Evolutionary conservation across 2,797 vertebrate species (phyloP), one percentile per base, ranked within the genome.

Genomic region (Varecia variegata): DNA sequence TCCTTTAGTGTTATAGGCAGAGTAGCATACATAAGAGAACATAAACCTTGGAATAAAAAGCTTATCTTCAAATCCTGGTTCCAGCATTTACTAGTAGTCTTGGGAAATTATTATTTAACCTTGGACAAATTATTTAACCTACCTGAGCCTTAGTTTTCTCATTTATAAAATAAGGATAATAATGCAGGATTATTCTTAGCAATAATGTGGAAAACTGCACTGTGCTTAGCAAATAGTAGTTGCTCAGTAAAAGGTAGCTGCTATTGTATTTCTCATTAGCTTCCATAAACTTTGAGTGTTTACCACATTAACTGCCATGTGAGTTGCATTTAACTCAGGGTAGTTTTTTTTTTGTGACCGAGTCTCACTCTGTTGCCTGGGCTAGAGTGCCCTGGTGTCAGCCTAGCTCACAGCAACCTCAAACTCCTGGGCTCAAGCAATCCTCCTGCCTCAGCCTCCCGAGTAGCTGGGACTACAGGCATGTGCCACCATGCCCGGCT

Each of bases 111-210:
- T n/a, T n/a, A n/a, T n/a, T n/a, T n/a, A n/a, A 52, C 47, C 68
- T 70, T 56, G 43, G 32, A 79, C 35, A 96, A 68, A 23, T 84
- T 84, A 94, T 79, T 96, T 94, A 96, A 82, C 20, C 7, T 77
- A 32, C 77, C n/a, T 60, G 15, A 85, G 68, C 7, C 20, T 84
- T 45, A 77, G 32, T 93, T 96, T 87, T 79, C 17, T 96, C 68
- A 88, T 88, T 90, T 54, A 88, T 86, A 80, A 97, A 95, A 73
- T 65, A 79, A 84, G 35, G 47, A 93, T 67, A 86, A 96, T 95
- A 92, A 80, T 62, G 38, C 4, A 85, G 21, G 18, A 87, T 47
- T 85, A 74, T 4, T 94, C 3, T 52, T 68, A 93, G 35, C 60
- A 95, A 50, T 84, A 93, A 93, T 14, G 83, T 25, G 67, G 23